Evolutionary conservation across 64 coral and sea anemone species (phyloP).

Genomic region (Catalaphyllia jardinei): DNA sequence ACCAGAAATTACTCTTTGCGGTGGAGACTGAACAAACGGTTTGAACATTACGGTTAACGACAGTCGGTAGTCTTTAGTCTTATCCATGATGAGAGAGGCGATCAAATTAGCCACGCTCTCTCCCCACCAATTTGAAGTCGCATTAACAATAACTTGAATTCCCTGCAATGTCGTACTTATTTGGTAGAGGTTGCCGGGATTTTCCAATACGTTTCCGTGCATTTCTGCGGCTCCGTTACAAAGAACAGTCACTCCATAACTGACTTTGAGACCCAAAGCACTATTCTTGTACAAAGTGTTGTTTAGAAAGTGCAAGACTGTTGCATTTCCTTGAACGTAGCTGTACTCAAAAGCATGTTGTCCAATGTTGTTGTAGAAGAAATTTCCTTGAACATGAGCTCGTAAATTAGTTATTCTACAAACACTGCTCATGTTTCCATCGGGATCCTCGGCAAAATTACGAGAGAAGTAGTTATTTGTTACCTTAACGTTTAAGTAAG

Average conservation of each 20-base stretch:
- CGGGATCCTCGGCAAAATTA: slow-evolving; percentile 23
- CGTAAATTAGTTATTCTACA: slow-evolving; percentile 37
- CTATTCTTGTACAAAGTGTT: slow-evolving; percentile 39
- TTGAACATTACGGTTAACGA: slow-evolving; percentile 27
- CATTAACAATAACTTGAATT: background rate
- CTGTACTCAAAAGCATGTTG: slow-evolving; percentile 44
- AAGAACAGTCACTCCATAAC: slow-evolving; percentile 22
- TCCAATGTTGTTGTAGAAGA: slow-evolving; percentile 77
- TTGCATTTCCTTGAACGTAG: background rate
- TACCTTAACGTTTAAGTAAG: background rate
- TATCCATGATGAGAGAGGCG: slow-evolving; percentile 27
- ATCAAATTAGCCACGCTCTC: slow-evolving; percentile 1
- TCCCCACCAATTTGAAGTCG: slow-evolving; percentile 59
- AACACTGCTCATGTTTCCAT: background rate
- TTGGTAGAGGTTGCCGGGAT: slow-evolving; percentile 34
- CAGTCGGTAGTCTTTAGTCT: slow-evolving; percentile 9
- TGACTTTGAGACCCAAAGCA: slow-evolving; percentile 8
- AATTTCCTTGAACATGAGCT: slow-evolving; percentile 35
- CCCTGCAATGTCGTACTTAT: slow-evolving; percentile 17
- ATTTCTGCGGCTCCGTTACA: slow-evolving; percentile 18
- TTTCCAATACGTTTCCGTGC: background rate
- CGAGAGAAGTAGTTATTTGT: slow-evolving; percentile 46
- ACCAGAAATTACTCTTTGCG: slow-evolving; percentile 41
- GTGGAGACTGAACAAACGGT: slow-evolving; percentile 19
- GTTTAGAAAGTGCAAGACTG: slow-evolving; percentile 4